Percentiles rank a stretch among this genome's conserved stretches.
These are phyloP conservation scores for Macrosteles quadrilineatus DNA, from an alignment of 1,140 invertebrate species.

Conservation along the genomic window DNA sequence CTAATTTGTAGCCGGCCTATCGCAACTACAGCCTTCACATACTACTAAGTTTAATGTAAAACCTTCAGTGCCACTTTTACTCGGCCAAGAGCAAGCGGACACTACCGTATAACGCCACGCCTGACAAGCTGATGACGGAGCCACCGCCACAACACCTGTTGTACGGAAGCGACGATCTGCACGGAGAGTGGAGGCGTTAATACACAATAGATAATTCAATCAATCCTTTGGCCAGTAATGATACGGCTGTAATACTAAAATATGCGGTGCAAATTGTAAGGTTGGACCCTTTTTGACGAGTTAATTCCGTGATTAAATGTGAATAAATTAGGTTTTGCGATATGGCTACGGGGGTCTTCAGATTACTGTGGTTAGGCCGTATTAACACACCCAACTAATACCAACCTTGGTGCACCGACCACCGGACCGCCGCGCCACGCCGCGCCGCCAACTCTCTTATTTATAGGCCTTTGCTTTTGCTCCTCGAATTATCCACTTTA, in stretches of 20 bases:
- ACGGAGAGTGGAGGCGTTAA: no score
- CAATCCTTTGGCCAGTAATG: neutral
- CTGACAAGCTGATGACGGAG: no score
- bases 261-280: constrained; percentile 23
- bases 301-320: constrained; percentile 29
- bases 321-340: constrained; percentile 32
- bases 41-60: no score
- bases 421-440: neutral
- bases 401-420: neutral
- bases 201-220: constrained; percentile 20
- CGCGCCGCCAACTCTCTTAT: neutral
- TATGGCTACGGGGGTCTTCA: constrained; percentile 12
- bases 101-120: no score
- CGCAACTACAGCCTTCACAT: no score
- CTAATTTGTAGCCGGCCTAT: no score
- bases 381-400: constrained; percentile 23
- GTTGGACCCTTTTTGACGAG: constrained; percentile 18
- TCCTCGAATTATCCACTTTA: constrained; percentile 13
- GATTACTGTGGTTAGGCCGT: constrained; percentile 25
- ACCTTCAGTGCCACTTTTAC: no score
- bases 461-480: constrained; percentile 15
- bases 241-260: constrained; percentile 16
- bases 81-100: no score
- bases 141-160: no score
- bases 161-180: no score